Evolutionary conservation across 2,888 invertebrate genomes (phyloP), one percentile per base, ranked within the genome.

Genomic region (Habrosyne pyritoides): DNA sequence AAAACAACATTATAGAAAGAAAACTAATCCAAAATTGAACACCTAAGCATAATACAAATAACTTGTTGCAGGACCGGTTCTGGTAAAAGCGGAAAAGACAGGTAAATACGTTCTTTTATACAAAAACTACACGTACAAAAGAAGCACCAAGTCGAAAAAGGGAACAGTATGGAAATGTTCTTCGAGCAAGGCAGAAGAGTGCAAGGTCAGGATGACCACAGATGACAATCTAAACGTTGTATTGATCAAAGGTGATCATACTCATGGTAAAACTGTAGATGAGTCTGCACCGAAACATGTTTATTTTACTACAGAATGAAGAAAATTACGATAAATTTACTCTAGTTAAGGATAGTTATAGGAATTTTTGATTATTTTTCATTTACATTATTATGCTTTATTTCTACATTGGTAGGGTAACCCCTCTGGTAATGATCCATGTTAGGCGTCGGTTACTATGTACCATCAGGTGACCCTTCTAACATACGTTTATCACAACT

Each of bases 161-260:
- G 91, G 91, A 0, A 77, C 75, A 0, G 86, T 88, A 0, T 92
- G 91, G 91, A 90, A 86, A 55, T 92, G 91, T 59, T 75, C 82
- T 0, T 69, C 75, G 2, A 86, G 82, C 53, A 90, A 90, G 65
- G 65, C 72, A 0, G 85, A 87, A 0, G 80, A 79, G 0, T 92
- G 91, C 53, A 75, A 81, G 14, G 88, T 82, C 0, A 75, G 71
- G 1, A 51, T 89, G 7, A 77, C 71, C 0, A 91, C 91, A 0
- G 91, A 91, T 63, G 81, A 86, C 3, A 75, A 80, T 57, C 69
- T 91, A 2, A 80, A 84, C 30, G 75, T 91, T 0, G 84, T 92
- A 0, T 57, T 70, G 0, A 66, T 48, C 5, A 88, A 83, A 58
- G 80, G 80, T 0, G 60, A 60, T 0, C 91, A 91, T 57, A 71